A percentile compares a stretch with the other conserved stretches of the same genome.
Evolutionary conservation across 2,888 invertebrate species (phyloP).

Genomic region (Ochropleura plecta): DNA sequence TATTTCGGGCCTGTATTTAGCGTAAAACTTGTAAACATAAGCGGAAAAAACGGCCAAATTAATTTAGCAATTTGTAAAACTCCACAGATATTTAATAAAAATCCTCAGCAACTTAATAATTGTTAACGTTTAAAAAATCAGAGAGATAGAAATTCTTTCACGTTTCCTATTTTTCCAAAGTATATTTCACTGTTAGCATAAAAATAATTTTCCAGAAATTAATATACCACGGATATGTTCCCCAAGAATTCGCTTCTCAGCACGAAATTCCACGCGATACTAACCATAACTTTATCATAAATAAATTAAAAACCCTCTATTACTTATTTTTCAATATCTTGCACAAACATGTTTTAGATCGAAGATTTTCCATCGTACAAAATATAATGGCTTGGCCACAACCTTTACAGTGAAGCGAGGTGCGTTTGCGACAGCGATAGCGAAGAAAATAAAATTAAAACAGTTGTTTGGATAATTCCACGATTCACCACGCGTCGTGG

Average conservation of each 20-base stretch:
- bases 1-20: too few relatives aligned
- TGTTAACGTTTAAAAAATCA: not conserved
- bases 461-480: not conserved
- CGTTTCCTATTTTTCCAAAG: not conserved
- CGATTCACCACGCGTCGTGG: not conserved
- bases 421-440: not conserved
- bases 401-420: not conserved
- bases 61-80: too few relatives aligned
- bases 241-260: not conserved
- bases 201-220: not conserved
- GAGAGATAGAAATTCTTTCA: not conserved
- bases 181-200: not conserved
- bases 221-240: not conserved
- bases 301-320: not conserved
- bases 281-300: not conserved
- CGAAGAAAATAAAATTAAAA: not conserved
- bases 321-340: not conserved
- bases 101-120: too few relatives aligned
- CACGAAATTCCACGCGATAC: not conserved
- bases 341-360: conserved; percentile 3
- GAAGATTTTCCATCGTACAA: not conserved
- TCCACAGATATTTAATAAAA: too few relatives aligned
- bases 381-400: not conserved
- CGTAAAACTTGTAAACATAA: too few relatives aligned
- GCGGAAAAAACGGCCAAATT: too few relatives aligned